phyloP scores from a whole-genome alignment of 1,140 invertebrate genomes.

The Carposina sasakii region DNA sequence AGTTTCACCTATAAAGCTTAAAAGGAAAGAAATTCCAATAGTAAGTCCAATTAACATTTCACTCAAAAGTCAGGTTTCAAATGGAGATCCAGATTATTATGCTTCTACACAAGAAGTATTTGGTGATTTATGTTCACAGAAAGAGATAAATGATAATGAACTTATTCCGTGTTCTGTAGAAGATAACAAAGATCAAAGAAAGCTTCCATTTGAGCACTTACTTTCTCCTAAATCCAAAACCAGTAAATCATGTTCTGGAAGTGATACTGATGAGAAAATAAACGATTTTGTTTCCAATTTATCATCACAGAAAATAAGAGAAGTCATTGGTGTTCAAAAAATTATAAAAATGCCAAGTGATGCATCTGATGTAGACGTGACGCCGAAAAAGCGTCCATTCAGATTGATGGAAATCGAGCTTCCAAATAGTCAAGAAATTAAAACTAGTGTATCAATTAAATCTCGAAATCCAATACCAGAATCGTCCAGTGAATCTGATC shows the following conservation, averaged over 20 bases:
- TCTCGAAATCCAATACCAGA: slow-evolving; percentile 23
- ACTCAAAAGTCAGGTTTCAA: slow-evolving; percentile 15
- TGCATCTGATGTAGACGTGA: slow-evolving; percentile 39
- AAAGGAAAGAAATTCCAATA: slow-evolving; percentile 22
- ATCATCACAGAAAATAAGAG: slow-evolving; percentile 29
- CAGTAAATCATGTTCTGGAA: slow-evolving; percentile 6
- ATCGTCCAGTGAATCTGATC: slow-evolving; percentile 43
- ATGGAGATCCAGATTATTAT: slow-evolving; percentile 47
- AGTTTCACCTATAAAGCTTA: slow-evolving; percentile 26
- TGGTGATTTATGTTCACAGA: slow-evolving; percentile 53
- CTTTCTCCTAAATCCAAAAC: too few species aligned
- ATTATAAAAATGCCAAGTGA: slow-evolving; percentile 31
- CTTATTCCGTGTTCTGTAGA: slow-evolving; percentile 19
- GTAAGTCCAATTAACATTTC: slow-evolving; percentile 6
- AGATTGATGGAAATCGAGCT: slow-evolving; percentile 43
- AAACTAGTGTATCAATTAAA: slow-evolving; percentile 30
- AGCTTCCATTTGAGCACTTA: too few species aligned
- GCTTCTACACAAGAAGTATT: slow-evolving; percentile 51
- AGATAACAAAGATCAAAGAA: slow-evolving; percentile 11
- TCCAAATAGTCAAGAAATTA: slow-evolving; percentile 54
- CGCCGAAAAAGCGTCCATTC: slow-evolving; percentile 40
- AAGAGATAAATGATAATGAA: slow-evolving; percentile 16
- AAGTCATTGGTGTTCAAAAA: slow-evolving; percentile 24
- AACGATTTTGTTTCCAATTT: slow-evolving; percentile 24
- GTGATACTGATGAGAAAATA: slow-evolving; percentile 23